Evolutionary conservation across 2,113 vertebrate species (phyloP), one percentile per base, ranked within the genome.

Genomic region (Tiliqua scincoides): DNA sequence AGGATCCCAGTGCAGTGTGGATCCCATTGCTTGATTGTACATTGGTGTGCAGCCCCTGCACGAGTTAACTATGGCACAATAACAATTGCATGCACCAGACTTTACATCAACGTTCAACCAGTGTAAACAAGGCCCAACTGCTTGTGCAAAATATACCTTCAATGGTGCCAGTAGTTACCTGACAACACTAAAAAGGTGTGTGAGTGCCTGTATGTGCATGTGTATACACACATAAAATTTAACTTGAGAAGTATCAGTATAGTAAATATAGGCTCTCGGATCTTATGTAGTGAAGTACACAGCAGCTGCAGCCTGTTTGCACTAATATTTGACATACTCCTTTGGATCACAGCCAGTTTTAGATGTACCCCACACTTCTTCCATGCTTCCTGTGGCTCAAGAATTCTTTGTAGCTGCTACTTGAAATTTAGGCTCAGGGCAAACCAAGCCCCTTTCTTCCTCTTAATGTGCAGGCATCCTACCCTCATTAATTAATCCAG

Each of bases 261-360:
- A 85, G 87, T 77, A 87, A 86, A 40, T 48, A 65, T 37, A 74
- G 59, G 70, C 67, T 91, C 85, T 90, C 65, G 20, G 79, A 89
- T 87, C 91, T 95, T 89, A 85, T 87, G 88, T 84, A 83, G 14
- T 57, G 83, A 89, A 89, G 59, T 65, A 61, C 85, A 12, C 14
- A 95, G 93, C 97, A 98, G 97, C 97, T 98, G 96, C 89, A 95
- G 90, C 86, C 67, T 94, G 91, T 98, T 96, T 97, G 96, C 93
- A 91, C 91, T 96, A 96, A 96, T 96, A 97, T 97, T 95, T 96
- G 96, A 97, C 97, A 97, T 93, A 88, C 92, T 93, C 91, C 93
- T 94, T 91, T 96, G 96, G 94, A 94, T 89, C 89, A 72, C 72
- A 25, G 94, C 93, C 96, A 96, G 89, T 71, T 77, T 92, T 92